A percentile compares a stretch with the other conserved stretches of the same genome.
Conservation (phyloP, 2,888 invertebrate genomes). For the Ichneumoninae sp. region DNA sequence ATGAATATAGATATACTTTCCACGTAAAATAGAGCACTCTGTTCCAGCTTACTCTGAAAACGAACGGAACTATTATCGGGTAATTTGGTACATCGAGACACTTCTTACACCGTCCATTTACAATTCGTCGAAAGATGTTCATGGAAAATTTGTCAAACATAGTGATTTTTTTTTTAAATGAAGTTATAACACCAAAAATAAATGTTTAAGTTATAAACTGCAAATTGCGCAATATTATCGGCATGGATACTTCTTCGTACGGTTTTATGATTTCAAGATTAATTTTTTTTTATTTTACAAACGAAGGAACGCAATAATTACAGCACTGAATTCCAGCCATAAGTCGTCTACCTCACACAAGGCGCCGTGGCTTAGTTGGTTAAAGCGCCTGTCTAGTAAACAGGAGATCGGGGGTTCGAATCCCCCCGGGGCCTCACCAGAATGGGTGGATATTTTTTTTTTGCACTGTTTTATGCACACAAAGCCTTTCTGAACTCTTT, state of each 20-base stretch:
- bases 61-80: neutral
- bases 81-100: neutral
- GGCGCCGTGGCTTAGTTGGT: constrained; percentile 93
- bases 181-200: neutral
- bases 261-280: neutral
- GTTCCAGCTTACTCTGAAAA: no score
- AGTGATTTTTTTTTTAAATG: neutral
- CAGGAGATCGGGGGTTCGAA: constrained; percentile 89
- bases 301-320: neutral
- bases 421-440: constrained; percentile 87
- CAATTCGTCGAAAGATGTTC: neutral
- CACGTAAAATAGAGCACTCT: no score
- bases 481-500: neutral
- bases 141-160: neutral
- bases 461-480: neutral
- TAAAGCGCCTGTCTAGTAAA: constrained; percentile 90
- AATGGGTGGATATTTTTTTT: constrained; percentile 43
- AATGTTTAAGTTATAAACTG: neutral
- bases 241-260: neutral
- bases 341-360: constrained; percentile 62
- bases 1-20: no score
- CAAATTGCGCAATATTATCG: no score
- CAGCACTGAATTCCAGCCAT: constrained; percentile 20
- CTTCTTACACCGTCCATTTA: neutral
- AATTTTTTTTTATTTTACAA: neutral